These are phyloP conservation scores for Heteromormyrus szaboi DNA, from an alignment of 2,797 vertebrate species.

Conservation along the genomic window DNA sequence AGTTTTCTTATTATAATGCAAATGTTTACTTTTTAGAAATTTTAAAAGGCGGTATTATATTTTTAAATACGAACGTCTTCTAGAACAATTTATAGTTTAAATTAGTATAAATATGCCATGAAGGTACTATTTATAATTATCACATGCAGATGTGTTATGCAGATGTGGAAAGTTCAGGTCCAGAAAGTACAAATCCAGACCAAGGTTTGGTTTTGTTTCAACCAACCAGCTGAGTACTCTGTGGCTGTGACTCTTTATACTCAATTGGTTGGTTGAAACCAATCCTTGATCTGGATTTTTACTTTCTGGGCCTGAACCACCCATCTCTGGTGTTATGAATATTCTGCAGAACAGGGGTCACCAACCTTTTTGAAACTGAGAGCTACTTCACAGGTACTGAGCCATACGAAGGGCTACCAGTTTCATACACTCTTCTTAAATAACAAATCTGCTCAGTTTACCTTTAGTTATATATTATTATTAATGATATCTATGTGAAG, in stretches of 20 bases:
- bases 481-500: no score
- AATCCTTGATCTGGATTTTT: background rate
- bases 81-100: background rate
- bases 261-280: background rate
- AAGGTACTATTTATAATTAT: background rate
- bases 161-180: background rate
- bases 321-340: background rate
- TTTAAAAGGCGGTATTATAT: background rate
- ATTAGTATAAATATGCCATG: background rate
- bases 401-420: no score
- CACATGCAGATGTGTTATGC: background rate
- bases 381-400: background rate
- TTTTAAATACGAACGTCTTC: background rate
- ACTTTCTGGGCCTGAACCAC: background rate
- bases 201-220: background rate
- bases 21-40: background rate
- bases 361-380: background rate
- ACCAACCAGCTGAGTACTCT: background rate
- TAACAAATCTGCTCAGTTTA: no score
- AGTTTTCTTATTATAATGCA: background rate
- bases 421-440: no score
- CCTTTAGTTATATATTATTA: no score
- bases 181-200: background rate
- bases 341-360: background rate
- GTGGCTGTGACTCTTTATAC: background rate